phyloP scores from a whole-genome alignment of 2,797 vertebrate genomes.

The Eulemur albifrons region DNA sequence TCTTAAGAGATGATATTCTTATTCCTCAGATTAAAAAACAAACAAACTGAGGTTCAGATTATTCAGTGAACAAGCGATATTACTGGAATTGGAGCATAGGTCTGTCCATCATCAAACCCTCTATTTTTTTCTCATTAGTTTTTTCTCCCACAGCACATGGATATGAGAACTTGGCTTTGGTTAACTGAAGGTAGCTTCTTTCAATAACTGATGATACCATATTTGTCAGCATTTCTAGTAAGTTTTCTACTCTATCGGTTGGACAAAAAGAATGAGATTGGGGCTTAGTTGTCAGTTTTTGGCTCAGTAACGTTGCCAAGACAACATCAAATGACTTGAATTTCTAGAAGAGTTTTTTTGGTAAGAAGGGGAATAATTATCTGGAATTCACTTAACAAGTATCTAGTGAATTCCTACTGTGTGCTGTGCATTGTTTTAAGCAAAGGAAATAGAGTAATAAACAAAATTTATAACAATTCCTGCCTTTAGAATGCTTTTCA shows the following conservation, averaged over 20 bases:
- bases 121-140: not conserved
- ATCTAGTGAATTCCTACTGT: not conserved
- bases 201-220: not conserved
- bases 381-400: not conserved
- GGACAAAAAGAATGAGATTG: not conserved
- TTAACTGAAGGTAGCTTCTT: not conserved
- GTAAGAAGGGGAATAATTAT: not conserved
- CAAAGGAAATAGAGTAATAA: not conserved
- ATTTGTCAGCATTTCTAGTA: not conserved
- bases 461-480: not conserved
- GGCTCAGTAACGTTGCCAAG: not conserved
- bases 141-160: not conserved
- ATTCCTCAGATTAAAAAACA: not conserved
- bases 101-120: not conserved
- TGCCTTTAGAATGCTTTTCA: not conserved
- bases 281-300: not conserved
- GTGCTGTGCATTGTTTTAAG: not conserved
- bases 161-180: not conserved
- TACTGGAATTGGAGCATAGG: not conserved
- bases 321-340: not conserved
- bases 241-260: not conserved
- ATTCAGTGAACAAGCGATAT: not conserved
- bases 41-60: not conserved
- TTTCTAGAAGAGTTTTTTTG: conserved; percentile 1
- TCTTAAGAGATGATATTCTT: not conserved